Evolutionary conservation across 2,113 vertebrate species (phyloP).

Genomic region (Cricetomys ansorgei): DNA sequence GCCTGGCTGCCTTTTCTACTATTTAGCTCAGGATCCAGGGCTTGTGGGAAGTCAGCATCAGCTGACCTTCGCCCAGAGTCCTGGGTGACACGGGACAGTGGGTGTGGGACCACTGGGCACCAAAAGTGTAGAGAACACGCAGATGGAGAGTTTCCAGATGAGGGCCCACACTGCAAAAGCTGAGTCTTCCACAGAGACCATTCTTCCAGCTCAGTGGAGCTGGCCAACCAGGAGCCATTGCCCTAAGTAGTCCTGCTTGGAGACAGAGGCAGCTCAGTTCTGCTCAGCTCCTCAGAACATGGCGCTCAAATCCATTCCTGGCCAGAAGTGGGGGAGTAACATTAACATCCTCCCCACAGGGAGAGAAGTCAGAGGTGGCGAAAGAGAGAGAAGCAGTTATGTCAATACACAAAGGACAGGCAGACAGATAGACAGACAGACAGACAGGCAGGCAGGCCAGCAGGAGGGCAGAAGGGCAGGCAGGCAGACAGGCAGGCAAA

Average conservation of each 20-base stretch:
- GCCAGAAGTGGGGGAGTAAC: neutral
- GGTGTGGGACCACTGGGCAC: neutral
- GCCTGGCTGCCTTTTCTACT: neutral
- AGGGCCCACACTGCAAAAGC: too few species aligned
- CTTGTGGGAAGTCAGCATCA: neutral
- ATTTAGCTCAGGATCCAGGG: neutral
- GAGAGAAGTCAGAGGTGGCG: too few species aligned
- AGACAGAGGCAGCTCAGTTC: neutral
- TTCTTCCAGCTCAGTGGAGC: neutral
- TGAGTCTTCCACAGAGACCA: neutral
- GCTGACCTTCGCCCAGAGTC: neutral
- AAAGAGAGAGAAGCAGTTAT: neutral
- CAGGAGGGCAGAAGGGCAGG: too few species aligned
- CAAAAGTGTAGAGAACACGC: neutral
- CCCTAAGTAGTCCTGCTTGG: neutral
- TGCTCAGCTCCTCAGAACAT: too few species aligned
- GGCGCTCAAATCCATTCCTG: neutral
- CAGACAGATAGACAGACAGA: neutral
- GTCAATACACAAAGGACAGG: neutral
- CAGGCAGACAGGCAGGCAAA: too few species aligned
- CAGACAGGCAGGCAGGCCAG: neutral
- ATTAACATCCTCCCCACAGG: neutral
- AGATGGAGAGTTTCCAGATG: neutral
- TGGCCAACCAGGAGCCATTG: neutral
- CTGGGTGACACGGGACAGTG: neutral